phyloP scores from a whole-genome alignment of 2,113 vertebrate species.

The Lamprologus callipterus region DNA sequence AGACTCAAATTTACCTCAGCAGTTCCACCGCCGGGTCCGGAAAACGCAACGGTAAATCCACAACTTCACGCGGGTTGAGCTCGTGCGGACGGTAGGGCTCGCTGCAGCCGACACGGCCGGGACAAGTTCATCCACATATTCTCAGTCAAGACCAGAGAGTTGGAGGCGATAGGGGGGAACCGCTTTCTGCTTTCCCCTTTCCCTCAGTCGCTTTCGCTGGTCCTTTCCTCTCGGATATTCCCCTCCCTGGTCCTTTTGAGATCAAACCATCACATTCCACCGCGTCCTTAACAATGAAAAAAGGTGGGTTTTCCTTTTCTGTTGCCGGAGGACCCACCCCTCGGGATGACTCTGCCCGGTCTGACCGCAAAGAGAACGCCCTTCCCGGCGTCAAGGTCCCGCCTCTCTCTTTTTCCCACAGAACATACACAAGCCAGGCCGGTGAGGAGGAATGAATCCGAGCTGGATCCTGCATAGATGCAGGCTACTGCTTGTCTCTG shows the following conservation, averaged over 20 bases:
- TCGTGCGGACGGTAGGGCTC: constrained; percentile 30
- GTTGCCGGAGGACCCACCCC: constrained; percentile 67
- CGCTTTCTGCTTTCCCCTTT: not conserved
- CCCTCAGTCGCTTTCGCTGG: not conserved
- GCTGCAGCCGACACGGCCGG: constrained; percentile 13
- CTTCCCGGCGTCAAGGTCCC: constrained; percentile 65
- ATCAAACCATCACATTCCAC: constrained; percentile 77
- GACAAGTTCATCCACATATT: constrained; percentile 56
- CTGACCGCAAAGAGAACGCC: constrained; percentile 72
- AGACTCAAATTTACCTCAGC: constrained; percentile 36
- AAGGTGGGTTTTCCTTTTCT: constrained; percentile 71
- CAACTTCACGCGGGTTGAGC: constrained; percentile 33
- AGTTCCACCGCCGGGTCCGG: not conserved
- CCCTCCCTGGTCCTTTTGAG: constrained; percentile 48
- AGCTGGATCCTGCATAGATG: not conserved
- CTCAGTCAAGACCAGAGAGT: not conserved
- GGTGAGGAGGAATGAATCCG: not conserved
- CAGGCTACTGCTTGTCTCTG: not conserved
- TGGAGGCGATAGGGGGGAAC: not conserved
- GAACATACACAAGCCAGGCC: not conserved
- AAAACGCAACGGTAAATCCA: constrained; percentile 43
- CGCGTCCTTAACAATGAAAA: constrained; percentile 75
- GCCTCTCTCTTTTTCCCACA: constrained; percentile 52
- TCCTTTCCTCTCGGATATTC: constrained; percentile 48
- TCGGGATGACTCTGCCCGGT: constrained; percentile 62